Evolutionary conservation across 2,888 invertebrate genomes (phyloP).

Genomic region (Parascotia fuliginaria): DNA sequence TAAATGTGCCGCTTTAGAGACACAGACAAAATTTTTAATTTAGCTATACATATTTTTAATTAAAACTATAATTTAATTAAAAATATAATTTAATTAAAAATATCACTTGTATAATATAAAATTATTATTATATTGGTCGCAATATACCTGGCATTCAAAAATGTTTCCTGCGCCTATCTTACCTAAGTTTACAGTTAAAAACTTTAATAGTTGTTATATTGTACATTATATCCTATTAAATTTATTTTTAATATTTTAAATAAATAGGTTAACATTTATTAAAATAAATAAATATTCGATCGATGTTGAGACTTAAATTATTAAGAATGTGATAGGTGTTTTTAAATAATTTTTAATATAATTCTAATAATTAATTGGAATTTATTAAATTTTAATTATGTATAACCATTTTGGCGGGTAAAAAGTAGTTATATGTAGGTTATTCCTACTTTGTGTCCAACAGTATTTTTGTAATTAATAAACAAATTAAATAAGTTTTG

Average conservation of each 20-base stretch:
- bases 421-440: constrained; percentile 49
- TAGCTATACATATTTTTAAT: too few relatives aligned
- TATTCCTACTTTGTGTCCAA: constrained; percentile 62
- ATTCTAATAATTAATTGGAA: constrained; percentile 52
- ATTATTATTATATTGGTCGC: too few relatives aligned
- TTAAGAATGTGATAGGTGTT: constrained; percentile 71
- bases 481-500: constrained; percentile 30
- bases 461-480: constrained; percentile 65
- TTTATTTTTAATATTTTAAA: constrained; percentile 15
- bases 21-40: too few relatives aligned
- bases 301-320: constrained; percentile 69
- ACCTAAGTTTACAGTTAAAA: constrained; percentile 11
- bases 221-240: constrained; percentile 7
- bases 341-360: constrained; percentile 58
- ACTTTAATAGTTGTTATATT: constrained; percentile 8
- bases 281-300: constrained; percentile 58
- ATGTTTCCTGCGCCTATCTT: constrained; percentile 16
- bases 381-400: constrained; percentile 47
- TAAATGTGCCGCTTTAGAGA: too few relatives aligned
- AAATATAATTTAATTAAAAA: too few relatives aligned
- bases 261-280: constrained; percentile 44
- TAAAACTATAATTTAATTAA: too few relatives aligned
- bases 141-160: constrained; percentile 31
- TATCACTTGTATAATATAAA: too few relatives aligned
- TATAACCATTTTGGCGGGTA: constrained; percentile 44